Evolutionary conservation across 2,888 invertebrate genomes (phyloP).

Genomic region (Ischnura elegans): DNA sequence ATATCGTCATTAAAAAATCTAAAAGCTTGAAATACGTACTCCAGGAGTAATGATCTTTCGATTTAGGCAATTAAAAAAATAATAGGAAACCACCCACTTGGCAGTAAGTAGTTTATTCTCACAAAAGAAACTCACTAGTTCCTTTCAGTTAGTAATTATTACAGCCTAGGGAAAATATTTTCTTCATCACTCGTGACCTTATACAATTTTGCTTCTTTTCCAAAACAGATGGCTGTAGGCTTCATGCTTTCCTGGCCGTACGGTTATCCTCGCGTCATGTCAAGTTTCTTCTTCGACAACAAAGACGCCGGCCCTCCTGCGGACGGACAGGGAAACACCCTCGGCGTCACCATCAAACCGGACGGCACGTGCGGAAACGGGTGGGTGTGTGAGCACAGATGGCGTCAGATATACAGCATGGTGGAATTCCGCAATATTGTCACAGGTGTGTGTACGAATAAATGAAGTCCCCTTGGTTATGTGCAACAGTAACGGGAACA

Average conservation of each 20-base stretch:
- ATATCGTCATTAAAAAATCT: too few species aligned
- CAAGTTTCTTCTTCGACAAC: constrained; percentile 78
- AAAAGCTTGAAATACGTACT: too few species aligned
- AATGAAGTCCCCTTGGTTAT: too few species aligned
- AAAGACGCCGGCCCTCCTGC: constrained; percentile 76
- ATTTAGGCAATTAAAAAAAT: too few species aligned
- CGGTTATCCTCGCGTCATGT: constrained; percentile 81
- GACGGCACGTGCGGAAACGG: constrained; percentile 76
- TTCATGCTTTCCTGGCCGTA: constrained; percentile 82
- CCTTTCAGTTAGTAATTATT: too few species aligned
- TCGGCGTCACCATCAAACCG: constrained; percentile 76
- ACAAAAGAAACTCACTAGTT: too few species aligned
- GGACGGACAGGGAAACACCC: constrained; percentile 75
- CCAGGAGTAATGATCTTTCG: too few species aligned
- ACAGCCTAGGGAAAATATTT: too few species aligned
- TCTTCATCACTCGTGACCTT: too few species aligned
- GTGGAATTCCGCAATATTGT: constrained; percentile 77
- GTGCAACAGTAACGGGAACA: too few species aligned
- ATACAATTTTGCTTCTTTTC: background rate
- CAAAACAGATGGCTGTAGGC: constrained; percentile 78
- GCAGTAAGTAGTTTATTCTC: too few species aligned
- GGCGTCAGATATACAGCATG: constrained; percentile 77
- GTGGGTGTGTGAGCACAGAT: constrained; percentile 78
- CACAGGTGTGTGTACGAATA: constrained; percentile 71
- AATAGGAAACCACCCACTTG: too few species aligned